Conservation (phyloP, 92 coral and sea anemone genomes). For the Zoanthus solanderi region DNA sequence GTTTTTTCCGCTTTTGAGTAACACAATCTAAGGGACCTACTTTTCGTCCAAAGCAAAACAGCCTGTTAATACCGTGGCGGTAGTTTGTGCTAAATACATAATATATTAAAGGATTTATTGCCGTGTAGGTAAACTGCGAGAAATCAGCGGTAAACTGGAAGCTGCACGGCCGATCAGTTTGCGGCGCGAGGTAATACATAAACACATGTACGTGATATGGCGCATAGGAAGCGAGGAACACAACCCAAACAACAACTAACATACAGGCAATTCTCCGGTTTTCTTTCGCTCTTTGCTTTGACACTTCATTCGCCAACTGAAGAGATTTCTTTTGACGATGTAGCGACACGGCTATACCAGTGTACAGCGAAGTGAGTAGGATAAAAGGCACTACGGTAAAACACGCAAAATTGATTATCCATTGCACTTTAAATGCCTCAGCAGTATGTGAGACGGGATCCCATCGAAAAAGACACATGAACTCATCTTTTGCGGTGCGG, state of each 20-base stretch:
- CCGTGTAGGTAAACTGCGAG: constrained; percentile 43
- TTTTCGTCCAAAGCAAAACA: constrained; percentile 2
- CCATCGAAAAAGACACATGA: constrained; percentile 23
- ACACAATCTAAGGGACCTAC: neutral
- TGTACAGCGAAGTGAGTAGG: constrained; percentile 17
- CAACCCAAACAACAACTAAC: constrained; percentile 18
- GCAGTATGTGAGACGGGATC: constrained; percentile 21
- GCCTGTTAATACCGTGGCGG: constrained; percentile 3
- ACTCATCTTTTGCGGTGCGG: neutral
- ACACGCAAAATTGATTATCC: constrained; percentile 39
- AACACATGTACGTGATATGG: constrained; percentile 36
- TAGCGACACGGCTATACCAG: constrained; percentile 29
- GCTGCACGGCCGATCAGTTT: constrained; percentile 23
- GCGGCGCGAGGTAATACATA: constrained; percentile 28
- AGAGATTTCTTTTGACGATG: constrained; percentile 34
- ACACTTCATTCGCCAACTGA: constrained; percentile 20
- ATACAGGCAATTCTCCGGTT: constrained; percentile 29
- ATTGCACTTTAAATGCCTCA: constrained; percentile 35
- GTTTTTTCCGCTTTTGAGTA: neutral
- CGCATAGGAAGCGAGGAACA: constrained; percentile 13
- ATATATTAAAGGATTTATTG: constrained; percentile 29
- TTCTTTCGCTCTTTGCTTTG: constrained; percentile 22
- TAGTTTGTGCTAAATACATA: constrained; percentile 35
- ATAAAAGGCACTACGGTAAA: constrained; percentile 26
- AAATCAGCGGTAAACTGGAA: constrained; percentile 37